Evolutionary conservation across 2,113 vertebrate genomes (phyloP).

Genomic region (Megaptera novaeangliae): DNA sequence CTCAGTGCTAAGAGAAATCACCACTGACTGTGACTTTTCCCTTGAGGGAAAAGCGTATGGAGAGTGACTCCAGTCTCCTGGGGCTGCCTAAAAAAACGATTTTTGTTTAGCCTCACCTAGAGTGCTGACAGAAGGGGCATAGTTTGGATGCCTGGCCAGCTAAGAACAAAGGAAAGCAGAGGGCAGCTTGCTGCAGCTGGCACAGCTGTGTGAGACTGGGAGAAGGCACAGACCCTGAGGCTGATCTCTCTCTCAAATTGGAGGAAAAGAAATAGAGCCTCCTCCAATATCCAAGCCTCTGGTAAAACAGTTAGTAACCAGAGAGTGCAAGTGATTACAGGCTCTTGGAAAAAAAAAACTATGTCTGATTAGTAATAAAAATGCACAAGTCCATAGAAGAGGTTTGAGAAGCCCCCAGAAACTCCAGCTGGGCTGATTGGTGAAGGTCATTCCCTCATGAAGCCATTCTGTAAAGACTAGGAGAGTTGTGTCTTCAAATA

Average conservation of each 20-base stretch:
- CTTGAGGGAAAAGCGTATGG: too few species aligned
- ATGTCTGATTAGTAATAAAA: background rate
- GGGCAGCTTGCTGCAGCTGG: background rate
- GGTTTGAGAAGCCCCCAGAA: background rate
- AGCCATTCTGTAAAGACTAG: background rate
- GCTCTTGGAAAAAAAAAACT: background rate
- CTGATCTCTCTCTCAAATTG: too few species aligned
- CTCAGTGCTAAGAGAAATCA: background rate
- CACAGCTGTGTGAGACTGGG: background rate
- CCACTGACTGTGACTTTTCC: background rate
- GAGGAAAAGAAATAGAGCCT: background rate
- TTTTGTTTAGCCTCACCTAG: background rate
- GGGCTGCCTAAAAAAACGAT: too few species aligned
- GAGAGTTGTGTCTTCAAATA: background rate
- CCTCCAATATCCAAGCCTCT: background rate
- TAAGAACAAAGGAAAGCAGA: background rate
- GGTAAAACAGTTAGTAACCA: background rate
- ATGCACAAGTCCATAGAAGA: background rate
- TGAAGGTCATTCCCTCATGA: background rate
- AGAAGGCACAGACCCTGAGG: background rate
- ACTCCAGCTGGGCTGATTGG: background rate
- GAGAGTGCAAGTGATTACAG: background rate
- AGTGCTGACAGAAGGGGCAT: background rate
- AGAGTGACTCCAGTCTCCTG: too few species aligned
- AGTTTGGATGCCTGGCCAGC: background rate